Evolutionary conservation across 2,888 invertebrate genomes (phyloP).

Genomic region (Choristoneura rosaceana): DNA sequence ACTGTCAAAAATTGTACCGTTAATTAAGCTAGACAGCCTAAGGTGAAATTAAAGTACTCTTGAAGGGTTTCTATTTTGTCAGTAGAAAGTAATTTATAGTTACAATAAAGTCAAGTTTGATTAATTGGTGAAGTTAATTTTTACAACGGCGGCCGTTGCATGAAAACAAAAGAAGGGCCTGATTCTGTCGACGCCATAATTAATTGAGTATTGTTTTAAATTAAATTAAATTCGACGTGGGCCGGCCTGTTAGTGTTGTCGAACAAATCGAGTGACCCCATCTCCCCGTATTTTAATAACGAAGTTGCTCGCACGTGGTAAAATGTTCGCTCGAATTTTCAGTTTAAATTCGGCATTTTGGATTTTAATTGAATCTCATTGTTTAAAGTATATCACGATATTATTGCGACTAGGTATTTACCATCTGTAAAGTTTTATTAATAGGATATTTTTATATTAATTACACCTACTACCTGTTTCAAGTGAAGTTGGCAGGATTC

Average conservation of each 20-base stretch:
- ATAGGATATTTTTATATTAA: background rate
- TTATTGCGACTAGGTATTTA: background rate
- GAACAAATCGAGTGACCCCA: conserved; percentile 74
- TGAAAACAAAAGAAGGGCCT: conserved; percentile 37
- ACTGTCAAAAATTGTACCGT: conserved; percentile 20
- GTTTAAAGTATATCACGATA: conserved; percentile 9
- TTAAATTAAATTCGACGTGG: conserved; percentile 41
- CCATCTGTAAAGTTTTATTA: background rate
- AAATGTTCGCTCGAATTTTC: conserved; percentile 24
- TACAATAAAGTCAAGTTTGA: conserved; percentile 9
- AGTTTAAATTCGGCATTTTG: conserved; percentile 17
- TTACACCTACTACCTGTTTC: no score
- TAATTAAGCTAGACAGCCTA: conserved; percentile 30
- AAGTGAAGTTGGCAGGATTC: no score
- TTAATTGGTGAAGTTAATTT: conserved; percentile 10
- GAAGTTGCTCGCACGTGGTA: conserved; percentile 46
- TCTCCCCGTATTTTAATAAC: conserved; percentile 59
- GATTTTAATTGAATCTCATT: conserved; percentile 33
- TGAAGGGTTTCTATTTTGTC: background rate
- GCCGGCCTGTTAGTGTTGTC: conserved; percentile 52
- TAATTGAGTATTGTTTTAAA: conserved; percentile 37
- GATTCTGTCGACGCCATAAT: conserved; percentile 29
- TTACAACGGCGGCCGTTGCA: conserved; percentile 3
- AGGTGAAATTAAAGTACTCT: conserved; percentile 9
- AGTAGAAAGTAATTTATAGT: conserved; percentile 8